phyloP scores from a whole-genome alignment of 2,888 invertebrate species.

The Microchrysa polita region DNA sequence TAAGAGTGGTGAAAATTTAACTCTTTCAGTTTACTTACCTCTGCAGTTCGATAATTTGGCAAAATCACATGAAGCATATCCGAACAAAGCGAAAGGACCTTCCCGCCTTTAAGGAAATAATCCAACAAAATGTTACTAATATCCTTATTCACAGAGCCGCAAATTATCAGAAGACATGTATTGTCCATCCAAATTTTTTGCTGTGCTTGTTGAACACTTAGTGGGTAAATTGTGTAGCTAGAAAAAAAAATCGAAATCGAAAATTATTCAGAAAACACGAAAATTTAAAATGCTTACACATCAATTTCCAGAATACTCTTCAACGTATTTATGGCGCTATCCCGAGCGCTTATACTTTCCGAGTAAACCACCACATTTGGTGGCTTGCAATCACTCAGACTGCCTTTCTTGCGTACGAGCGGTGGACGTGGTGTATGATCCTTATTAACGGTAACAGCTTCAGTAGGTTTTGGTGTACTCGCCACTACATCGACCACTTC shows the following conservation, averaged over 20 bases:
- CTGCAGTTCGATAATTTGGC: slow-evolving; percentile 84
- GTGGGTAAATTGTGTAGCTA: slow-evolving; percentile 73
- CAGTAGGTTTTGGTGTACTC: slow-evolving; percentile 7
- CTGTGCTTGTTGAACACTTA: slow-evolving; percentile 63
- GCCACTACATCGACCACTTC: slow-evolving; percentile 18
- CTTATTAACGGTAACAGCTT: slow-evolving; percentile 50
- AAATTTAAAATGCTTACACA: slow-evolving; percentile 66
- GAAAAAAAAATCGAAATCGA: slow-evolving; percentile 48
- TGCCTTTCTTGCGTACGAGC: slow-evolving; percentile 60
- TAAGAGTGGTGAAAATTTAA: no score
- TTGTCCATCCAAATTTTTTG: slow-evolving; percentile 67
- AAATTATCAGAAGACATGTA: slow-evolving; percentile 78
- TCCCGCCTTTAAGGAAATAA: slow-evolving; percentile 78
- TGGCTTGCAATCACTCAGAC: slow-evolving; percentile 69
- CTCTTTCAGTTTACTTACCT: slow-evolving; percentile 68
- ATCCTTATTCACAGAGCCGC: slow-evolving; percentile 76
- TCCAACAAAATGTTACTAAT: slow-evolving; percentile 75
- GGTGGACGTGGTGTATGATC: slow-evolving; percentile 56
- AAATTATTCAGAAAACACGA: slow-evolving; percentile 9
- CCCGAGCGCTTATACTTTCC: slow-evolving; percentile 78
- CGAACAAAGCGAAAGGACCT: slow-evolving; percentile 81
- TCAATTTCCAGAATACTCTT: slow-evolving; percentile 75
- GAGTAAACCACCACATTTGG: slow-evolving; percentile 85
- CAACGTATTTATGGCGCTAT: slow-evolving; percentile 77
- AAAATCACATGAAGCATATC: slow-evolving; percentile 80